Evolutionary conservation across 1,140 invertebrate species (phyloP).

Genomic region (Globodera rostochiensis): DNA sequence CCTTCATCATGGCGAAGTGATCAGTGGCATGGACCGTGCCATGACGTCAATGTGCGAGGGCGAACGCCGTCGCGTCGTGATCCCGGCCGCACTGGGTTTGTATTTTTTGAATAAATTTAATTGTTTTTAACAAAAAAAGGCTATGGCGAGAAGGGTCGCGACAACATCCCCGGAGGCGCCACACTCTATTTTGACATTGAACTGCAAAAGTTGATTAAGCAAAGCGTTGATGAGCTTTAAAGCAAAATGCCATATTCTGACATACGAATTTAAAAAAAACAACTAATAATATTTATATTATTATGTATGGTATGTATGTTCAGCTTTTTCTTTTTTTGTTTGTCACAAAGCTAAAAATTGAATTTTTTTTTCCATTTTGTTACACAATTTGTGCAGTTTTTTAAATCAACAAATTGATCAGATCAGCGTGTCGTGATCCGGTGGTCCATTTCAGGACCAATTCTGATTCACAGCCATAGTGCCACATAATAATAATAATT

Average conservation of each 20-base stretch:
- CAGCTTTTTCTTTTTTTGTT: no score
- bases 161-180: constrained; percentile 58
- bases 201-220: constrained; percentile 61
- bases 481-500: no score
- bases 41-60: constrained; percentile 66
- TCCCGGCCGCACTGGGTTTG: constrained; percentile 53
- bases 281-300: no score
- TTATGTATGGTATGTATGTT: no score
- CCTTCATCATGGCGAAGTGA: constrained; percentile 53
- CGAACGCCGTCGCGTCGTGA: constrained; percentile 59
- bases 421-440: no score
- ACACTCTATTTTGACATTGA: constrained; percentile 64
- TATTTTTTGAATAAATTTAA: neutral
- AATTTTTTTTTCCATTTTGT: no score
- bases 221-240: constrained; percentile 39
- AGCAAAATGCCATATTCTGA: neutral
- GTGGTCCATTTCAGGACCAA: no score
- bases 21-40: constrained; percentile 58
- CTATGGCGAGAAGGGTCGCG: constrained; percentile 43
- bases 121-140: constrained; percentile 35
- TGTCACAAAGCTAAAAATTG: no score
- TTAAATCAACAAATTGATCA: no score
- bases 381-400: no score
- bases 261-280: no score
- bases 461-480: no score